These are phyloP conservation scores for Petrolisthes manimaculis DNA, from an alignment of 2,888 invertebrate genomes.

Conservation along the genomic window DNA sequence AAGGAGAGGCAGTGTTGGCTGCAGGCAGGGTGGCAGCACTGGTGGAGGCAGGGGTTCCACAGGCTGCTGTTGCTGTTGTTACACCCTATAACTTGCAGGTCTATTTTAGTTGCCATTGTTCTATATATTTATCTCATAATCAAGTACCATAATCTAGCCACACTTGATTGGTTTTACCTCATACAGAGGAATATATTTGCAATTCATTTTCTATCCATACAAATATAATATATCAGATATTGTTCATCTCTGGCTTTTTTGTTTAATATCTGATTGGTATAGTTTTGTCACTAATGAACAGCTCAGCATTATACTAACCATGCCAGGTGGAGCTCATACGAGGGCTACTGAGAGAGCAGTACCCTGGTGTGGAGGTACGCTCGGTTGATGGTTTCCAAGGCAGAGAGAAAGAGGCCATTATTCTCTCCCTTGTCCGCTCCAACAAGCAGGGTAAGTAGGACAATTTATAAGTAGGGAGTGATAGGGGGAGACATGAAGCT, in stretches of 20 bases:
- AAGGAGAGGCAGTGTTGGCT: slow-evolving; percentile 73
- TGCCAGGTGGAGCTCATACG: slow-evolving; percentile 72
- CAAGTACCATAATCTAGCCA: too few relatives aligned
- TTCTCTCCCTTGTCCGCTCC: slow-evolving; percentile 74
- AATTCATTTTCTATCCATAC: too few relatives aligned
- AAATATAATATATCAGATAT: too few relatives aligned
- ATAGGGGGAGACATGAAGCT: neutral
- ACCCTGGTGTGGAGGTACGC: slow-evolving; percentile 71
- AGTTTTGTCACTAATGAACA: too few relatives aligned
- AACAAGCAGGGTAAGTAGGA: slow-evolving; percentile 70
- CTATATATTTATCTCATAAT: too few relatives aligned
- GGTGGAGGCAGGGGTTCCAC: slow-evolving; percentile 70
- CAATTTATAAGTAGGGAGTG: neutral
- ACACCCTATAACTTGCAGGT: slow-evolving; percentile 75
- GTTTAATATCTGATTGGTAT: too few relatives aligned
- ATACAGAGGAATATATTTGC: too few relatives aligned
- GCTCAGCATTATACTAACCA: too few relatives aligned
- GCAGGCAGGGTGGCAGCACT: slow-evolving; percentile 71
- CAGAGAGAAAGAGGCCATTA: slow-evolving; percentile 75
- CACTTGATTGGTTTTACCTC: too few relatives aligned
- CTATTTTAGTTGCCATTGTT: neutral
- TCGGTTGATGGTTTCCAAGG: slow-evolving; percentile 77
- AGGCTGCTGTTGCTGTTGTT: slow-evolving; percentile 73
- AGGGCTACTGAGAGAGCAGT: slow-evolving; percentile 68
- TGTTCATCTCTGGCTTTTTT: too few relatives aligned